Evolutionary conservation across 2,797 vertebrate species (phyloP).

Genomic region (Pelochelys cantorii): DNA sequence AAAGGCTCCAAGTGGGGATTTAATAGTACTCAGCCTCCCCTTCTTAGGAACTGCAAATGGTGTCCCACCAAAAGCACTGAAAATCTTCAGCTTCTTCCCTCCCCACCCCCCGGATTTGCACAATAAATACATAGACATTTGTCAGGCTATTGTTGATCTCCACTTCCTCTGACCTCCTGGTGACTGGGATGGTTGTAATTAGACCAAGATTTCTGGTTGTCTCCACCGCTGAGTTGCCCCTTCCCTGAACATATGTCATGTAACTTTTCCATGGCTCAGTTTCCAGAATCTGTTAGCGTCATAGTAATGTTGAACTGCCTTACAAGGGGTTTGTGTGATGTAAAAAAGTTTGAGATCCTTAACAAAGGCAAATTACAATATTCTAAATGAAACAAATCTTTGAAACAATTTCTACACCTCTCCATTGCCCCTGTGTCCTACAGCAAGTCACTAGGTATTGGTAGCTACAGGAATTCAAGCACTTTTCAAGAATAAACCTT

Average conservation of each 20-base stretch:
- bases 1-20: not conserved
- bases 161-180: not conserved
- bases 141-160: not conserved
- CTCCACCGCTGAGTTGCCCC: accelerated
- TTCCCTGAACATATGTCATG: accelerated
- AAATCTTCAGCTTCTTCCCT: accelerated
- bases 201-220: not conserved
- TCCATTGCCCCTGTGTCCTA: not conserved
- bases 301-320: not conserved
- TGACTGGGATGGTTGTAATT: accelerated
- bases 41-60: accelerated
- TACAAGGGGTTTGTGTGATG: not conserved
- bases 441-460: not conserved
- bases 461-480: not conserved
- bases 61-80: not conserved
- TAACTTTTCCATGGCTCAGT: not conserved
- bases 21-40: not conserved
- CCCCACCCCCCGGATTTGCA: too few relatives aligned
- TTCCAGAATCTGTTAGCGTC: not conserved
- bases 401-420: not conserved
- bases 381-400: not conserved
- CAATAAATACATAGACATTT: accelerated
- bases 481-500: not conserved
- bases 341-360: not conserved
- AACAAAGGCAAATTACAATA: not conserved